These are phyloP conservation scores for Drosophila atripex DNA, from an alignment of 2,888 invertebrate species.

Conservation along the genomic window DNA sequence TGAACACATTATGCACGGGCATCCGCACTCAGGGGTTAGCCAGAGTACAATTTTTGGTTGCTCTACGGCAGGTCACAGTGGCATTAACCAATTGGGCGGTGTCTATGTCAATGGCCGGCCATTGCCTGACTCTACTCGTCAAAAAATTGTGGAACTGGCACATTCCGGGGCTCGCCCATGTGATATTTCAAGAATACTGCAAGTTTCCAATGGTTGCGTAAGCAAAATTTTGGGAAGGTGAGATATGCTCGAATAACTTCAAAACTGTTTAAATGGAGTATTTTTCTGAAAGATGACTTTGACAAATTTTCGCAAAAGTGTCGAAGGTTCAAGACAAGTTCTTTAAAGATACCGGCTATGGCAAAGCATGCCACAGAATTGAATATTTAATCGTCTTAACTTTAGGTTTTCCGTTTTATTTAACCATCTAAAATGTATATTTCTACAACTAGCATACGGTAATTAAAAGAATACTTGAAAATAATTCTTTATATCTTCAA, in stretches of 20 bases:
- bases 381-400: too few relatives aligned
- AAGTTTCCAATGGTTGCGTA: conserved; percentile 99
- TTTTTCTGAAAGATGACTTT: too few relatives aligned
- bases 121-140: conserved; percentile 98
- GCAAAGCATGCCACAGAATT: too few relatives aligned
- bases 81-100: conserved; percentile 99
- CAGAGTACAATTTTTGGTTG: conserved; percentile 92
- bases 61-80: conserved; percentile 96
- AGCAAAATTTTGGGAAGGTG: conserved; percentile 99
- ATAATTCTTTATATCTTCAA: too few relatives aligned
- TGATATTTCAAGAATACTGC: conserved; percentile 98
- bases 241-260: conserved; percentile 55
- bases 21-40: conserved; percentile 86
- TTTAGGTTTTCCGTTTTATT: too few relatives aligned
- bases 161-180: conserved; percentile 99
- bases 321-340: too few relatives aligned
- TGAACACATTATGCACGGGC: conserved; percentile 90
- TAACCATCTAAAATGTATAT: too few relatives aligned
- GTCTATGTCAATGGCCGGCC: conserved; percentile 99
- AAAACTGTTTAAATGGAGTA: not conserved
- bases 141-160: conserved; percentile 99
- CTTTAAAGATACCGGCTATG: too few relatives aligned
- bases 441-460: too few relatives aligned
- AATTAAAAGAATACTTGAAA: too few relatives aligned
- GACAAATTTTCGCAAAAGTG: too few relatives aligned